A percentile compares a stretch with the other conserved stretches of the same genome.
phyloP scores from a whole-genome alignment of 1,140 invertebrate genomes.

The Agrypnia vestita region DNA sequence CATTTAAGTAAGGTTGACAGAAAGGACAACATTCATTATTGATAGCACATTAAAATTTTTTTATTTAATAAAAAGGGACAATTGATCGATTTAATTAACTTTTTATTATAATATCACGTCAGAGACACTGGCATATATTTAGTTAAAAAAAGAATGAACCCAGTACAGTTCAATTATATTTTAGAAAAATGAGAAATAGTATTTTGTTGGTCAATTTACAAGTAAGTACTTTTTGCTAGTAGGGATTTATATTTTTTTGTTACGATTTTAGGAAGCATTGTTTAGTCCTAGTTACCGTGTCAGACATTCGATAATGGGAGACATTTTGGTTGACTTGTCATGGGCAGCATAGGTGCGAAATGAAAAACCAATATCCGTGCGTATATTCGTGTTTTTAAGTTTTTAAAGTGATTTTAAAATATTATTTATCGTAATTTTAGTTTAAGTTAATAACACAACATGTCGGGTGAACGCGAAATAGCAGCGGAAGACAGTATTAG shows the following conservation, averaged over 20 bases:
- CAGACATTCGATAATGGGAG: constrained; percentile 65
- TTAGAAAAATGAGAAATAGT: no score
- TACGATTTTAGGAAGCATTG: constrained; percentile 33
- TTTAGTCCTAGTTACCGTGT: constrained; percentile 40
- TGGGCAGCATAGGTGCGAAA: constrained; percentile 72
- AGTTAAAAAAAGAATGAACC: no score
- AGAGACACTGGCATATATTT: no score
- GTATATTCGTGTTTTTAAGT: constrained; percentile 74
- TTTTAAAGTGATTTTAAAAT: constrained; percentile 68
- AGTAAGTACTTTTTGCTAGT: constrained; percentile 1
- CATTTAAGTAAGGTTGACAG: no score
- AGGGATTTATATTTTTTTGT: constrained; percentile 24
- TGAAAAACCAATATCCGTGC: constrained; percentile 72
- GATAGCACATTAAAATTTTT: no score
- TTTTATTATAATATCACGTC: no score
- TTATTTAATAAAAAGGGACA: no score
- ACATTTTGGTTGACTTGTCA: constrained; percentile 74
- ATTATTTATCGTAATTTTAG: constrained; percentile 46
- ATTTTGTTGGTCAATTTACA: background rate
- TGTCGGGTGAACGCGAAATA: constrained; percentile 82
- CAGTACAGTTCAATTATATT: no score
- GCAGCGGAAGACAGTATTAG: constrained; percentile 97
- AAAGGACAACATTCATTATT: no score
- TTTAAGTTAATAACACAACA: constrained; percentile 48
- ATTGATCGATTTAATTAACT: no score